These are phyloP conservation scores for Acinonyx jubatus DNA, from an alignment of 2,113 vertebrate genomes.

Conservation along the genomic window DNA sequence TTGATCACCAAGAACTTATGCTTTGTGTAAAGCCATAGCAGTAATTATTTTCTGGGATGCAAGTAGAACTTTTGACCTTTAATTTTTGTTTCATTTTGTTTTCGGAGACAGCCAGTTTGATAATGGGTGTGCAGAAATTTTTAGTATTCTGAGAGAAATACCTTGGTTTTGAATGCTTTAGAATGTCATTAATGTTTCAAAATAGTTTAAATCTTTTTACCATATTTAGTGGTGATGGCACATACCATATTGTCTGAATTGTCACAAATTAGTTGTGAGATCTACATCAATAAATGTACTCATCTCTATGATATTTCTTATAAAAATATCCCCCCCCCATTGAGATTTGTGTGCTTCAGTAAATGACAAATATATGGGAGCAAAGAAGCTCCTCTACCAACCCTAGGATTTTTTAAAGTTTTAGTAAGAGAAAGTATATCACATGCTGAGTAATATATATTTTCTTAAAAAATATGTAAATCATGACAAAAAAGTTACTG, in stretches of 20 bases:
- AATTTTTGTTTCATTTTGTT: conserved; percentile 6
- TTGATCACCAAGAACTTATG: background rate
- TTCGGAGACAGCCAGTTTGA: background rate
- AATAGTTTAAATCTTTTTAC: background rate
- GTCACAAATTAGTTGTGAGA: conserved; percentile 40
- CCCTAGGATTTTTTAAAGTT: background rate
- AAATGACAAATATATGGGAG: background rate
- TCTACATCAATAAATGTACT: background rate
- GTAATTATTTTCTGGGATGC: background rate
- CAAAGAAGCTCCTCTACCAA: background rate
- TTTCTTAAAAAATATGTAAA: background rate
- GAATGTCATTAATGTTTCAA: conserved; percentile 14
- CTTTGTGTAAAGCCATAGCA: background rate
- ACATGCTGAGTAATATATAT: background rate
- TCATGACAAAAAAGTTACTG: background rate
- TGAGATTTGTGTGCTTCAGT: conserved; percentile 19
- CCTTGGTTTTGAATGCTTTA: conserved; percentile 3
- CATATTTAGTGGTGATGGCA: background rate
- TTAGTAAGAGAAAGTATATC: background rate
- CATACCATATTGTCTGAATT: conserved; percentile 45
- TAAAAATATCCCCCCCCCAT: background rate
- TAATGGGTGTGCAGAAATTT: background rate
- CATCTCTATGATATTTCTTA: background rate
- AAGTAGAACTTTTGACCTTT: background rate
- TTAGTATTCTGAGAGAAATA: background rate